These are phyloP conservation scores for Lanistes nyassanus DNA, from an alignment of 1,140 invertebrate species.

Conservation along the genomic window DNA sequence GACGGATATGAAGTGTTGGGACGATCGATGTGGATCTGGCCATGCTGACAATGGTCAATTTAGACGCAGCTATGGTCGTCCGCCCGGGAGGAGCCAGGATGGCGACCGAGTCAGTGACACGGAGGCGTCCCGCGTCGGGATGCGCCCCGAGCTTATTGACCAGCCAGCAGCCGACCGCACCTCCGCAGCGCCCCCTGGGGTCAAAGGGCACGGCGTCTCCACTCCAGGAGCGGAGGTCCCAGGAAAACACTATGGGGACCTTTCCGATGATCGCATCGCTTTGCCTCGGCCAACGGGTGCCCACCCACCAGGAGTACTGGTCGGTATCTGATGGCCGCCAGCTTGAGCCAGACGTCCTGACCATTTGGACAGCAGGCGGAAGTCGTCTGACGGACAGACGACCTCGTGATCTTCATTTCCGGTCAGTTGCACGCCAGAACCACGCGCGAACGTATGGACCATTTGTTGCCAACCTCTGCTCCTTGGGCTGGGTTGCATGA, in stretches of 20 bases:
- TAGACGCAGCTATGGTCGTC: no score
- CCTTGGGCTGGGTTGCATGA: no score
- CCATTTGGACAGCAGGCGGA: not conserved
- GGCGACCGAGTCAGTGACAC: no score
- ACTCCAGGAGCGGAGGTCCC: not conserved
- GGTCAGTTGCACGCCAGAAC: not conserved
- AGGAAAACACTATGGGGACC: not conserved
- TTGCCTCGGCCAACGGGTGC: not conserved
- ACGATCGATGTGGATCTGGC: not conserved
- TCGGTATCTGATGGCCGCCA: slow-evolving; percentile 1
- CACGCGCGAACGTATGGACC: no score
- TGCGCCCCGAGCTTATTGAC: no score
- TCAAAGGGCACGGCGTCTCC: not conserved
- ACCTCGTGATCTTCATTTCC: slow-evolving; percentile 9
- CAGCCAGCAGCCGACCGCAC: no score
- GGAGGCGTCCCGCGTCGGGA: no score
- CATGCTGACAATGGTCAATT: no score
- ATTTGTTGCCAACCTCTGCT: no score
- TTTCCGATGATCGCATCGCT: not conserved
- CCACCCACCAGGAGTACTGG: not conserved
- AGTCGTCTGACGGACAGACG: slow-evolving; percentile 8
- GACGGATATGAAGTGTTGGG: slow-evolving; percentile 7
- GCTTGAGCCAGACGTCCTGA: not conserved
- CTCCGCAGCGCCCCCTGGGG: not conserved
- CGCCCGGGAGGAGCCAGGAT: no score